Conservation (phyloP, 2,888 invertebrate genomes). For the Polyommatus iphigenia region DNA sequence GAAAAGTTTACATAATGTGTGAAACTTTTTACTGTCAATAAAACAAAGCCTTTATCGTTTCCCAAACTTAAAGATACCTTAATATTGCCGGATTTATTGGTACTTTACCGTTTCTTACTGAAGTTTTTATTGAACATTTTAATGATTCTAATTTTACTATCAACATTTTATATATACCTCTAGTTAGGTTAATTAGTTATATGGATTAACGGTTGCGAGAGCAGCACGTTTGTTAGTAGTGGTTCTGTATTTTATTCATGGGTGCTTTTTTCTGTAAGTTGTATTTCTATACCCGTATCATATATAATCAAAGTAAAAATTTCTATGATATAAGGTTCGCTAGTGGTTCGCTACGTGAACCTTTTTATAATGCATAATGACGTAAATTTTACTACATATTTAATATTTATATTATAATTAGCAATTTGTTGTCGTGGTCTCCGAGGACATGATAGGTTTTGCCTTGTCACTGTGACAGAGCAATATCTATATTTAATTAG, state of each 20-base stretch:
- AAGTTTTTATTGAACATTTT: conserved; percentile 61
- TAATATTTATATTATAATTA: neutral
- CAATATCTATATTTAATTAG: neutral
- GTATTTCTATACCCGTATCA: too few species aligned
- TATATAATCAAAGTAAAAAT: neutral
- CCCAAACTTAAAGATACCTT: conserved; percentile 40
- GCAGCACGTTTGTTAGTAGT: conserved; percentile 22
- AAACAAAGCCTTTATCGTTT: conserved; percentile 38
- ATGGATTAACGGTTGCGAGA: conserved; percentile 55
- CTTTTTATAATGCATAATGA: neutral
- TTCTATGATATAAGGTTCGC: neutral
- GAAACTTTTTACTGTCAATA: conserved; percentile 43
- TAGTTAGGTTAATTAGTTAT: conserved; percentile 68
- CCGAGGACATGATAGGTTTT: neutral
- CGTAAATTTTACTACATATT: neutral
- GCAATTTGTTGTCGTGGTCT: neutral
- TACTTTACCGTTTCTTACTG: conserved; percentile 51
- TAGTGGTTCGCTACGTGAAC: too few species aligned
- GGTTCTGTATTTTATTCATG: conserved; percentile 36
- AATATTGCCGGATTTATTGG: conserved; percentile 63
- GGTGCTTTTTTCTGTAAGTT: too few species aligned
- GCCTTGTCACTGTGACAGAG: neutral
- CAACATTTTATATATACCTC: conserved; percentile 57
- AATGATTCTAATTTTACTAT: conserved; percentile 63
- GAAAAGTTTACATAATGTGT: conserved; percentile 27